Evolutionary conservation across 1,140 invertebrate species (phyloP).

Genomic region (Cyclina sinensis): DNA sequence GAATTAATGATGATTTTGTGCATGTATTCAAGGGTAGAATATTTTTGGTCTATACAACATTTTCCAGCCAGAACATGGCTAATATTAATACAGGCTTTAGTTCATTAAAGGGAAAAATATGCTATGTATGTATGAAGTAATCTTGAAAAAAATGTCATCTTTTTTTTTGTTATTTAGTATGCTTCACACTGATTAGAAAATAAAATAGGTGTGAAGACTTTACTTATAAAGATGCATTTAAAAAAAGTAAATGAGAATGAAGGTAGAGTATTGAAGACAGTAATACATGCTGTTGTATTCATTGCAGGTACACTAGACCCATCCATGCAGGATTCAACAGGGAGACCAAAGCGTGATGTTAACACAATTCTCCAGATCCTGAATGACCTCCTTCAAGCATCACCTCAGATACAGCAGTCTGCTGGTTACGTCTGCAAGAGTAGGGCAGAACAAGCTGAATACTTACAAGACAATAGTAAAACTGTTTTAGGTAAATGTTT

Average conservation of each 20-base stretch:
- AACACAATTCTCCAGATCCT: slow-evolving; percentile 98
- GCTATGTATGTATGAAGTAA: too few species aligned
- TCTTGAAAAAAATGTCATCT: too few species aligned
- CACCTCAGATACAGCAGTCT: slow-evolving; percentile 54
- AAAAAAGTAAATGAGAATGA: too few species aligned
- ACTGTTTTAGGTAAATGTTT: slow-evolving; percentile 21
- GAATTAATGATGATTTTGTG: too few species aligned
- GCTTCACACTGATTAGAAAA: background rate
- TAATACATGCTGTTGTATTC: too few species aligned
- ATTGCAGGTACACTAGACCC: slow-evolving; percentile 96
- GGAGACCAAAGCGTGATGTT: slow-evolving; percentile 96
- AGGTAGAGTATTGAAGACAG: too few species aligned
- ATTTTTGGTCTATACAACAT: too few species aligned
- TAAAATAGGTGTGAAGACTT: background rate
- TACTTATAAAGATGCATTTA: background rate
- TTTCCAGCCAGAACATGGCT: too few species aligned
- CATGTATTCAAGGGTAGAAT: too few species aligned
- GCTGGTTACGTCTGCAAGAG: background rate
- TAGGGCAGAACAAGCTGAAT: background rate
- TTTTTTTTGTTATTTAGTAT: too few species aligned
- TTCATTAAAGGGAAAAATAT: too few species aligned
- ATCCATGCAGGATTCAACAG: slow-evolving; percentile 96
- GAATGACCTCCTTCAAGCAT: slow-evolving; percentile 94
- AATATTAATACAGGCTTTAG: too few species aligned
- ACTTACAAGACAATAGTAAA: background rate